These are phyloP conservation scores for Bellardia bayeri DNA, from an alignment of 2,888 invertebrate genomes.

Conservation along the genomic window DNA sequence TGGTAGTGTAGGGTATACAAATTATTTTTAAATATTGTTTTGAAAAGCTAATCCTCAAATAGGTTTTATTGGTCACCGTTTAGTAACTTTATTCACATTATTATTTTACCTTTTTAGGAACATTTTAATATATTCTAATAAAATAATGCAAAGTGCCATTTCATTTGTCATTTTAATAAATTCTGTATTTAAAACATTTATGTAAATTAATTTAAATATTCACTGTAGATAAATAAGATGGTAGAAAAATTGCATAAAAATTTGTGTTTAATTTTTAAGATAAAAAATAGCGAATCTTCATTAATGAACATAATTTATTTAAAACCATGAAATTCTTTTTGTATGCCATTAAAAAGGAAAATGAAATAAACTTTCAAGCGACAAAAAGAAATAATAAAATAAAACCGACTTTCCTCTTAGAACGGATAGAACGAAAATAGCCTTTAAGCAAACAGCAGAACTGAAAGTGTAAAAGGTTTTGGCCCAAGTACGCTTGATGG, in stretches of 20 bases:
- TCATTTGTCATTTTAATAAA: too few species aligned
- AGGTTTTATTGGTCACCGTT: too few species aligned
- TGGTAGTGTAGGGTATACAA: too few species aligned
- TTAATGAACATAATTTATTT: background rate
- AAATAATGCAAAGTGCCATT: too few species aligned
- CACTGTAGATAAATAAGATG: too few species aligned
- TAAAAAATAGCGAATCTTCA: background rate
- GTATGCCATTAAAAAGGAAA: background rate
- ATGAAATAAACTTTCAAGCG: background rate
- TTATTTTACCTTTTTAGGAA: too few species aligned
- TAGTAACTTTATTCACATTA: too few species aligned
- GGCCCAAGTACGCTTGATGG: conserved; percentile 6
- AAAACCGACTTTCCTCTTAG: background rate
- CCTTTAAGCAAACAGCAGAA: background rate
- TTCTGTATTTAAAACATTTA: too few species aligned
- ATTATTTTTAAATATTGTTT: too few species aligned
- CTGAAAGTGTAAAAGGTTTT: conserved; percentile 21
- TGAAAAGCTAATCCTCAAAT: too few species aligned
- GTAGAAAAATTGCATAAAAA: background rate
- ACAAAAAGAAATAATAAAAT: background rate
- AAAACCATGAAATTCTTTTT: background rate
- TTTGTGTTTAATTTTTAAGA: background rate
- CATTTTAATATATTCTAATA: too few species aligned
- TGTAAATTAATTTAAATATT: too few species aligned
- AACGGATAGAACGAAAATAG: background rate